Evolutionary conservation across 2,797 vertebrate genomes (phyloP).

Genomic region (Valencia hispanica): DNA sequence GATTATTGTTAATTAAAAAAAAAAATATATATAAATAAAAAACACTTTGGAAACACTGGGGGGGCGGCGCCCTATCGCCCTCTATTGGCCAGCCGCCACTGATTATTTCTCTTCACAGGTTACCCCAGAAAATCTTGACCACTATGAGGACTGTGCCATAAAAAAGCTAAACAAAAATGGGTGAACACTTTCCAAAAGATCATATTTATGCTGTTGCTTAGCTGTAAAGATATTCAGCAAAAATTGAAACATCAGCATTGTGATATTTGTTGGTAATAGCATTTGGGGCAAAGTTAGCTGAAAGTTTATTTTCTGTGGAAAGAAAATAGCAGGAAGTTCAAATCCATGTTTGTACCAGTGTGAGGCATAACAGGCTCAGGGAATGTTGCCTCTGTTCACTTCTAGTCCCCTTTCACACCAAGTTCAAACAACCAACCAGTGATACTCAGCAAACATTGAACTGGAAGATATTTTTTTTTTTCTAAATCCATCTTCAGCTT

Average conservation of each 20-base stretch:
- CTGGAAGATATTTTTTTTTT: background rate
- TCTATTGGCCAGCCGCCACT: no score
- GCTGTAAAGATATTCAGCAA: background rate
- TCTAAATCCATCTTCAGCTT: background rate
- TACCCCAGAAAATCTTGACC: background rate
- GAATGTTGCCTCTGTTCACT: background rate
- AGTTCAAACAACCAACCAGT: slow-evolving; percentile 2
- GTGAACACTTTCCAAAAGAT: background rate
- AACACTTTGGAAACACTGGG: no score
- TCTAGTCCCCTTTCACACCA: background rate
- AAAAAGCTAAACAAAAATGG: background rate
- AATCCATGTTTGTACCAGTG: background rate
- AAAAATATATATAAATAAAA: no score
- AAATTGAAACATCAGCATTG: background rate
- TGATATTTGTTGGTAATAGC: background rate
- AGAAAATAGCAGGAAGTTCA: background rate
- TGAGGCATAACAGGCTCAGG: background rate
- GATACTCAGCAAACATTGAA: background rate
- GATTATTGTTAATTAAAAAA: no score
- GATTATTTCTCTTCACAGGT: background rate
- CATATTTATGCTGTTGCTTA: background rate
- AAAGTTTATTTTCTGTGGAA: background rate
- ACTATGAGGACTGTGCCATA: background rate
- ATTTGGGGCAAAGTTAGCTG: background rate
- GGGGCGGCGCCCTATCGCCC: no score